phyloP scores from a whole-genome alignment of 2,113 vertebrate species.

The Phaethon lepturus region DNA sequence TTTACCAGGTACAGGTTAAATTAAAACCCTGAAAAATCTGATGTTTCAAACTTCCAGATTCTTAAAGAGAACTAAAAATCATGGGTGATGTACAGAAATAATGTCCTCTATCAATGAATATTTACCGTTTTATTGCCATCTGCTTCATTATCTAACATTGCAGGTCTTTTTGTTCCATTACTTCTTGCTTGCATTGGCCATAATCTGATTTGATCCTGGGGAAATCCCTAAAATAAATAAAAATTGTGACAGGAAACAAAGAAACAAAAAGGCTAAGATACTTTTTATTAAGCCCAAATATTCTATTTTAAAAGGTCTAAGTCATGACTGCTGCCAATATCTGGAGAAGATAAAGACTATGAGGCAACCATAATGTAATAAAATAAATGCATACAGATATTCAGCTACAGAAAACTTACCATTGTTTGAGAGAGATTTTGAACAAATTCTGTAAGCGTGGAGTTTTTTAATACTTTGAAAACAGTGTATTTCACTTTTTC shows the following conservation, averaged over 20 bases:
- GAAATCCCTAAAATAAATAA: constrained; percentile 87
- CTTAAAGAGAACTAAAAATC: not conserved
- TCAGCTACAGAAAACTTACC: constrained; percentile 79
- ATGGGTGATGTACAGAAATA: not conserved
- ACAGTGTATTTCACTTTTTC: constrained; percentile 99
- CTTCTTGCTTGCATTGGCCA: constrained; percentile 99
- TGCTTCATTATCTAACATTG: constrained; percentile 97
- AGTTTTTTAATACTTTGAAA: constrained; percentile 98
- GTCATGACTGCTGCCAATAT: not conserved
- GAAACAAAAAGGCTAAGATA: not conserved
- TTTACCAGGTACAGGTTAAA: not conserved
- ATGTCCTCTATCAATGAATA: not conserved
- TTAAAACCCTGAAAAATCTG: not conserved
- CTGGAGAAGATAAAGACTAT: not conserved
- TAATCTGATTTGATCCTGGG: constrained; percentile 97
- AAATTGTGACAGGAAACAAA: not conserved
- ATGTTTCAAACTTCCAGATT: not conserved
- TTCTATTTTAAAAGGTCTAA: not conserved
- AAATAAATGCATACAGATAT: not conserved
- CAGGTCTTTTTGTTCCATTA: constrained; percentile 96
- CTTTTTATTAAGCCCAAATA: not conserved
- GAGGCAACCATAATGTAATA: not conserved
- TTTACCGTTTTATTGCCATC: constrained; percentile 97
- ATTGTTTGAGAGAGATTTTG: constrained; percentile 99
- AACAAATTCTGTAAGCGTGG: constrained; percentile 94